Evolutionary conservation across 2,797 vertebrate species (phyloP).

Genomic region (Choloepus didactylus): DNA sequence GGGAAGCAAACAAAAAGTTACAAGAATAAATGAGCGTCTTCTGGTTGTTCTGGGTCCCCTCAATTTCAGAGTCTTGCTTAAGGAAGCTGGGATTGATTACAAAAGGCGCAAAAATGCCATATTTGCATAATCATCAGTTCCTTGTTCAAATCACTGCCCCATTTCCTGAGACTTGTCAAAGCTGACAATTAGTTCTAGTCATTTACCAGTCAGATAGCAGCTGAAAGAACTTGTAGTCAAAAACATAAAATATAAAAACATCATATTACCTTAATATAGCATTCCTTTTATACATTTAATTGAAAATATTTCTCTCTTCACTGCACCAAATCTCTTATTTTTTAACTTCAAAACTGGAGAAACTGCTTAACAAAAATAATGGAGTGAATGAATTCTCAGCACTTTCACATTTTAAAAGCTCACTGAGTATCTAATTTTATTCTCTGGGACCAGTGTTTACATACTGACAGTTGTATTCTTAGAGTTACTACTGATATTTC

Average conservation of each 20-base stretch:
- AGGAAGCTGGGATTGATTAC: not conserved
- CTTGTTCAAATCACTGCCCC: not conserved
- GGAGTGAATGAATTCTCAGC: not conserved
- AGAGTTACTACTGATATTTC: not conserved
- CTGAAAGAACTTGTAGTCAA: not conserved
- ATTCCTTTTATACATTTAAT: conserved; percentile 25
- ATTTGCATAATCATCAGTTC: conserved; percentile 5
- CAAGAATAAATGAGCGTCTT: not conserved
- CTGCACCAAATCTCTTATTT: not conserved
- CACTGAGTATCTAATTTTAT: conserved; percentile 33
- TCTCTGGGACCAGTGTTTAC: not conserved
- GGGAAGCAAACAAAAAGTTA: conserved; percentile 21
- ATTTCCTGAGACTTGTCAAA: not conserved
- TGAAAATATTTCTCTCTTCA: conserved; percentile 7
- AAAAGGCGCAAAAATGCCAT: not conserved
- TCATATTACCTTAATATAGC: not conserved
- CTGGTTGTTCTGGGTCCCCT: not conserved
- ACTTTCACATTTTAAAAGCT: conserved; percentile 57
- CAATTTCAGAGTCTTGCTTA: not conserved
- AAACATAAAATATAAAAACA: conserved; percentile 25
- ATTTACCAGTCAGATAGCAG: not conserved
- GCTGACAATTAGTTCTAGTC: conserved; percentile 9
- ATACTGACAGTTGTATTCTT: not conserved
- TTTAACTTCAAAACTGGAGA: conserved; percentile 30
- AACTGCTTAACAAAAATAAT: conserved; percentile 37